phyloP scores from a whole-genome alignment of 2,113 vertebrate species.

The Pitta sordida region DNA sequence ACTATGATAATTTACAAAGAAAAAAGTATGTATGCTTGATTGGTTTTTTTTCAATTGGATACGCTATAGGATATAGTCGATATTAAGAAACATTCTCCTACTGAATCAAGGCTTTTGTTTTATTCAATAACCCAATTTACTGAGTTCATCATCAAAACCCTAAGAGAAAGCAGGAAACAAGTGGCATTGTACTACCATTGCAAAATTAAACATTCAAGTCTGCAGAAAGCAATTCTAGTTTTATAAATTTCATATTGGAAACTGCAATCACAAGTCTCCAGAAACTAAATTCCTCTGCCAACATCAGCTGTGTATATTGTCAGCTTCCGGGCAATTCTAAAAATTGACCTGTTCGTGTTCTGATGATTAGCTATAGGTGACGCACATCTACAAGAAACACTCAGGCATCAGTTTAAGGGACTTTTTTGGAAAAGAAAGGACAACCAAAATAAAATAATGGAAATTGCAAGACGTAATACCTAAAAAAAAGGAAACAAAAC shows the following conservation, averaged over 20 bases:
- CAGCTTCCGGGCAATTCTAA: neutral
- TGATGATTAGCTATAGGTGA: neutral
- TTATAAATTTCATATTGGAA: neutral
- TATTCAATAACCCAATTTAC: neutral
- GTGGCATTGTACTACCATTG: neutral
- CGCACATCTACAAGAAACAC: neutral
- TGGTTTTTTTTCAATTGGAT: neutral
- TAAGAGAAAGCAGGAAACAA: neutral
- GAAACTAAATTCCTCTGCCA: neutral
- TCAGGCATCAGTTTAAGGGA: neutral
- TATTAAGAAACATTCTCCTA: neutral
- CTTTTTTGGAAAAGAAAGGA: neutral
- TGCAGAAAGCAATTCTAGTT: neutral
- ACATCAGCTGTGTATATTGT: neutral
- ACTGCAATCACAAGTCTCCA: neutral
- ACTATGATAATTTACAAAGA: neutral
- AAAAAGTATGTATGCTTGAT: rapidly evolving
- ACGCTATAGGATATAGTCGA: neutral
- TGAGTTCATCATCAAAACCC: neutral
- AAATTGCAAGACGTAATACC: neutral
- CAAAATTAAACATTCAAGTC: neutral
- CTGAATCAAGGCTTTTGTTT: neutral
- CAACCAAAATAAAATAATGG: neutral
- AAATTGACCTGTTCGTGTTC: neutral
- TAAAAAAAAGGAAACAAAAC: neutral